Base-by-base conservation (phyloP, 2,797 vertebrate species). In the Notamacropus eugenii region DNA sequence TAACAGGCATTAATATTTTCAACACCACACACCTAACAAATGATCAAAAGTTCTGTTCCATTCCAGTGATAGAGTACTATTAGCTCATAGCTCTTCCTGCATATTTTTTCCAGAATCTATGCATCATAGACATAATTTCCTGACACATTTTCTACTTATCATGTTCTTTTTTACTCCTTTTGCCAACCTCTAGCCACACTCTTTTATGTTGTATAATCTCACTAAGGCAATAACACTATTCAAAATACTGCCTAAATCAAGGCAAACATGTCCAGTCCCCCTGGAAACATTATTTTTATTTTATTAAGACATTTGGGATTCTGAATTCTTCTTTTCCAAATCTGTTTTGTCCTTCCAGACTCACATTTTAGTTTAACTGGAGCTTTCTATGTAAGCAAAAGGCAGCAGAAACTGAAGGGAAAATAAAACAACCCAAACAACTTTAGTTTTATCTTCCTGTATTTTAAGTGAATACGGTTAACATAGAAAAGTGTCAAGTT, bases 91-190 rank as follows among this genome's bases (percentile, higher is more conserved):
- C 14, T 90, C 29, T 91, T 28, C 5, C 6, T 90, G 91, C 22
- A 46, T 56, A 92, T 22, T 59, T 54, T 87, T 82, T 11, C 24
- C 82, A 74, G 93, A 34, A 55, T 46, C 55, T 62, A 56, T 54
- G 54, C 29, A 82, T 56, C 22, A 90, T 29, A n/a, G 16, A 93
- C 55, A 82, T 90, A 62, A 82, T 90, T 62, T 96, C 4, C 82
- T 94, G 34, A 57, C 54, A 91, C 95, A 90, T 90, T 92, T 92
- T 94, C 16, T 16, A 46, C 12, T 94, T 92, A 59, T 4, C 59
- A 3, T 29, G 5, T 56, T 67, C 3, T 40, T 87, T 31, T n/a
- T 90, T 74, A 31, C 27, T 29, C 34, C 0, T 90, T 55, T 5
- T 8, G 24, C 14, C 19, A 91, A 1, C 9, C 67, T 91, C 50